Evolutionary conservation across 2,113 vertebrate genomes (phyloP).

Genomic region (Gallinago media): DNA sequence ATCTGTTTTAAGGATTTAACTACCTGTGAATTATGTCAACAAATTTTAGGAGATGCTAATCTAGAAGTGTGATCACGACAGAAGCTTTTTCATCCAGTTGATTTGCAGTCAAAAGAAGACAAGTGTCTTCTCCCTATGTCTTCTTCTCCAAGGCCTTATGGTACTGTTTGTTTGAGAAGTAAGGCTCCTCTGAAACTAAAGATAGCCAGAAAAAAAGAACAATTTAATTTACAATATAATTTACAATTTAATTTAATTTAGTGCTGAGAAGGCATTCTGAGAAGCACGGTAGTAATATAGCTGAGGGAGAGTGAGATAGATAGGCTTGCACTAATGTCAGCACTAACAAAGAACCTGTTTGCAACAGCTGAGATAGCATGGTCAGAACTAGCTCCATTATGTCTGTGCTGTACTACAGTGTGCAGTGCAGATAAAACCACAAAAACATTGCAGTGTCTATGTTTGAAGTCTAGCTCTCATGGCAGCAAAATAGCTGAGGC

Average conservation of each 20-base stretch:
- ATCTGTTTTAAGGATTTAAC: not conserved
- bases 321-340: not conserved
- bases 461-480: not conserved
- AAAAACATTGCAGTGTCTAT: not conserved
- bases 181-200: not conserved
- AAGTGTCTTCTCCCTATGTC: not conserved
- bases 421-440: not conserved
- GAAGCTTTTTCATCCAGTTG: not conserved
- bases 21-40: not conserved
- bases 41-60: not conserved
- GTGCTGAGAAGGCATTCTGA: constrained; percentile 24
- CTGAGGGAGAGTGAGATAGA: constrained; percentile 2
- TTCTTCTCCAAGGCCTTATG: not conserved
- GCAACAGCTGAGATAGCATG: not conserved
- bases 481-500: not conserved
- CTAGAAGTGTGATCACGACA: not conserved
- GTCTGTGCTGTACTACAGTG: not conserved
- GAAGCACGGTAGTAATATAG: not conserved
- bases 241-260: constrained; percentile 44
- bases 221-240: constrained; percentile 12
- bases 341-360: constrained; percentile 15
- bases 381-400: not conserved
- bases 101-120: not conserved
- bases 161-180: not conserved
- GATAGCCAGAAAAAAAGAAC: not conserved